Evolutionary conservation across 2,113 vertebrate genomes (phyloP).

Genomic region (Xiphophorus hellerii): DNA sequence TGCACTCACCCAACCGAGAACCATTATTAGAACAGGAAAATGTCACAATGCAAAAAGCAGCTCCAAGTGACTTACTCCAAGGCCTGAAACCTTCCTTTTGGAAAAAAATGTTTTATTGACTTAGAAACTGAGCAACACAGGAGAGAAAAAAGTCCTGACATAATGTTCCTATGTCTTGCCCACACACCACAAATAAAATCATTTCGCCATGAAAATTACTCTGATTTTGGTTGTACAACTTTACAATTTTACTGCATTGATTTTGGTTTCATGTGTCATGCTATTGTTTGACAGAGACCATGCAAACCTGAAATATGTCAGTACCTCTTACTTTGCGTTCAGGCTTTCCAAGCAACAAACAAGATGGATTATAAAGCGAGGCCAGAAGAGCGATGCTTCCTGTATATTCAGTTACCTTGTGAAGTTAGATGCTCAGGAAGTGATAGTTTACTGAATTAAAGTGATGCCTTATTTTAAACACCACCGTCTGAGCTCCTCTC

Average conservation of each 20-base stretch:
- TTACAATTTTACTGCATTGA: neutral
- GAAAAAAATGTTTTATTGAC: neutral
- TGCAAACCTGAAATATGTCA: conserved; percentile 42
- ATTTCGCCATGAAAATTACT: neutral
- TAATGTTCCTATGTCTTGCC: neutral
- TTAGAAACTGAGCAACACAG: conserved; percentile 43
- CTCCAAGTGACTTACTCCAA: neutral
- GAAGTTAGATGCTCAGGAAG: conserved; percentile 57
- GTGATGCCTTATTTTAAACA: conserved; percentile 41
- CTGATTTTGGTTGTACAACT: neutral
- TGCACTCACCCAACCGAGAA: neutral
- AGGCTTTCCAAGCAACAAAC: conserved; percentile 52
- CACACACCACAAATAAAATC: neutral
- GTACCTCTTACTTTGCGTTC: conserved; percentile 12
- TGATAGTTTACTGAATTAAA: conserved; percentile 60
- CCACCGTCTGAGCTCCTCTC: conserved; percentile 41
- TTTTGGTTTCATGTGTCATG: conserved; percentile 15
- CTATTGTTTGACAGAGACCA: conserved; percentile 37
- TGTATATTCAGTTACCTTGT: conserved; percentile 75
- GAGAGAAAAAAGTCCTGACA: conserved; percentile 37
- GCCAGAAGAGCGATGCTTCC: conserved; percentile 37
- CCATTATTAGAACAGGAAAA: neutral
- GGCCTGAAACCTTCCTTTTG: too few relatives aligned
- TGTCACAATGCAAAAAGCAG: neutral
- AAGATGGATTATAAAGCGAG: conserved; percentile 57